Conservation (phyloP, 2,888 invertebrate species). For the Fragum fragum region DNA sequence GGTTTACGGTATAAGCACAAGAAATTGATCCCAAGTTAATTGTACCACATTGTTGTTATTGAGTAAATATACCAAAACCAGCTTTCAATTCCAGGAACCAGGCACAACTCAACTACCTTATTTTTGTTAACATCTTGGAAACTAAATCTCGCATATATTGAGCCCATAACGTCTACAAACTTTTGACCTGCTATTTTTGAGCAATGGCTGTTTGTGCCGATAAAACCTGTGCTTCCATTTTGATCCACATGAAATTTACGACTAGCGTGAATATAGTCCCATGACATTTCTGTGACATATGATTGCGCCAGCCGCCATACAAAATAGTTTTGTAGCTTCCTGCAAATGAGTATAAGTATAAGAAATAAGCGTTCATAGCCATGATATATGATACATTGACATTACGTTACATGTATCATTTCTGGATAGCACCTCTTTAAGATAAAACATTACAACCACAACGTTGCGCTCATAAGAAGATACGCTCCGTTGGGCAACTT, state of each 20-base stretch:
- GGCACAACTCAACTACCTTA: constrained; percentile 66
- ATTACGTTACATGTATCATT: too few relatives aligned
- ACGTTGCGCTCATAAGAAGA: too few relatives aligned
- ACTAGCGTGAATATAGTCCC: constrained; percentile 85
- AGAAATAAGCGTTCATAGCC: too few relatives aligned
- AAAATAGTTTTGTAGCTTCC: constrained; percentile 89
- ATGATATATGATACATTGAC: too few relatives aligned
- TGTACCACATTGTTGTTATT: too few relatives aligned
- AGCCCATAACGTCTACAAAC: constrained; percentile 77
- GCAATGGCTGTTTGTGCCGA: constrained; percentile 78
- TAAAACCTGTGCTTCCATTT: constrained; percentile 73
- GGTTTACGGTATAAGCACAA: too few relatives aligned
- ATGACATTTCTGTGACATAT: constrained; percentile 89
- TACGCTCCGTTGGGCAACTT: too few relatives aligned
- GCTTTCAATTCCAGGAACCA: too few relatives aligned
- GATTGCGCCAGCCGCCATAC: constrained; percentile 89
- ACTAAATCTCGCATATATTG: constrained; percentile 75
- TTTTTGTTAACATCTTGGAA: constrained; percentile 76
- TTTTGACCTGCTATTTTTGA: constrained; percentile 66
- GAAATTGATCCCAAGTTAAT: too few relatives aligned
- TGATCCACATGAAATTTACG: constrained; percentile 77
- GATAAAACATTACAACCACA: too few relatives aligned
- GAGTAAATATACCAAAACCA: too few relatives aligned
- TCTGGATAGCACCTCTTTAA: too few relatives aligned
- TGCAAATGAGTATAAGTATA: constrained; percentile 73